phyloP scores from a whole-genome alignment of 2,113 vertebrate genomes.

The Crypturellus undulatus region DNA sequence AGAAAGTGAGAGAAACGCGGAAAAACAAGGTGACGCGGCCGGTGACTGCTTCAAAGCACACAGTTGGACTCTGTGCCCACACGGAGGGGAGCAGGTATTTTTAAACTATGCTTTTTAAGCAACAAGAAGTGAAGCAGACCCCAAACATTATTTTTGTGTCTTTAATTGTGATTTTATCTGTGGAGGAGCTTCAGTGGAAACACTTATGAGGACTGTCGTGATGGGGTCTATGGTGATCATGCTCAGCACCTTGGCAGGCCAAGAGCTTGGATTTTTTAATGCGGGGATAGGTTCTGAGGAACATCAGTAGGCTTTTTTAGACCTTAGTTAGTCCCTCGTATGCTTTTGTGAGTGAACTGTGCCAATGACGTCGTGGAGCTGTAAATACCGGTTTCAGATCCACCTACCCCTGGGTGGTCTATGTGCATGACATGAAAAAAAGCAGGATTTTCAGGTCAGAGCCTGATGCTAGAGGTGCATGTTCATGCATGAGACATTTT shows the following conservation, averaged over 20 bases:
- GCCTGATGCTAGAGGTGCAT: rapidly evolving
- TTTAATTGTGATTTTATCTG: neutral
- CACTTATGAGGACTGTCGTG: neutral
- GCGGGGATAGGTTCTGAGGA: neutral
- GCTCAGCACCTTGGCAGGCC: neutral
- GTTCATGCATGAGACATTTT: neutral
- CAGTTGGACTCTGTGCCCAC: neutral
- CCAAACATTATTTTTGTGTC: neutral
- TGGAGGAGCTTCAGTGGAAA: neutral
- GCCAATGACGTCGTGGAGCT: neutral
- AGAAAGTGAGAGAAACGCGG: neutral
- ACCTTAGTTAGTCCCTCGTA: neutral
- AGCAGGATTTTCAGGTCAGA: neutral
- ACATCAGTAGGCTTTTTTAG: neutral
- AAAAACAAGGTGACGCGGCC: neutral
- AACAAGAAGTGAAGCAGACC: neutral
- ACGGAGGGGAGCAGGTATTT: neutral
- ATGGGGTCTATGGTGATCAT: neutral
- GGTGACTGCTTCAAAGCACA: neutral
- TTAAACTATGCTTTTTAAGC: neutral
- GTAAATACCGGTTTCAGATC: neutral
- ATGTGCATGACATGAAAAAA: neutral
- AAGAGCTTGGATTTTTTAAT: neutral
- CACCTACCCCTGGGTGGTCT: neutral
- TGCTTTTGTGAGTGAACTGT: neutral